phyloP scores from a whole-genome alignment of 2,888 invertebrate species.

The Scaptomyza polygonia region DNA sequence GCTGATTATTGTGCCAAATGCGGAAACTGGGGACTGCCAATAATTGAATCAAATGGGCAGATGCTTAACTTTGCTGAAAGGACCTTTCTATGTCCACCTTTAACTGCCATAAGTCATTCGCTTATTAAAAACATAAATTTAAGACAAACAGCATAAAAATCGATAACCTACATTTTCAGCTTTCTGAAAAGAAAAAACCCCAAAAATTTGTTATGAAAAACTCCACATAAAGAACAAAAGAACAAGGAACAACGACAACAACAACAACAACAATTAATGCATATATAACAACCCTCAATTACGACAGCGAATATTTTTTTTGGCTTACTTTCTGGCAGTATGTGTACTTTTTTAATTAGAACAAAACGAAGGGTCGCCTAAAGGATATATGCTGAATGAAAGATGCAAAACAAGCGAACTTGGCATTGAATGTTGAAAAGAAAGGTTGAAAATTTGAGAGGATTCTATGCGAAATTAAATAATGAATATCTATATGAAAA shows the following conservation, averaged over 20 bases:
- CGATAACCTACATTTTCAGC: slow-evolving; percentile 71
- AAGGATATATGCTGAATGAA: slow-evolving; percentile 37
- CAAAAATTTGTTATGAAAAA: slow-evolving; percentile 25
- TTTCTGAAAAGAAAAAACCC: slow-evolving; percentile 42
- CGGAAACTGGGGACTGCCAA: slow-evolving; percentile 10
- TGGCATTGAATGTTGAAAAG: slow-evolving; percentile 21
- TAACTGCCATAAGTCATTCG: slow-evolving; percentile 10
- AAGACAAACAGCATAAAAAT: slow-evolving; percentile 54
- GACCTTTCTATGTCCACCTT: slow-evolving; percentile 8
- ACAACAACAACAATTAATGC: slow-evolving; percentile 65
- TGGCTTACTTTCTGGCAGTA: slow-evolving; percentile 12
- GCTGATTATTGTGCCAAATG: slow-evolving; percentile 37
- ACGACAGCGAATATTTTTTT: slow-evolving; percentile 53
- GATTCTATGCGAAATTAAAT: slow-evolving; percentile 5
- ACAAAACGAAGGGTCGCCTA: slow-evolving; percentile 35
- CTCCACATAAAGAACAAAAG: slow-evolving; percentile 52
- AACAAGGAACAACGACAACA: slow-evolving; percentile 48
- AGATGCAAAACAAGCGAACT: slow-evolving; percentile 33
- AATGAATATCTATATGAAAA: background rate
- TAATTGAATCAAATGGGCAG: slow-evolving; percentile 30
- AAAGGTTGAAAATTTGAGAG: slow-evolving; percentile 2
- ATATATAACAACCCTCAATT: slow-evolving; percentile 70
- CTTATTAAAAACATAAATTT: slow-evolving; percentile 45
- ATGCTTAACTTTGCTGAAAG: background rate
- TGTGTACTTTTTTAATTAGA: slow-evolving; percentile 64